Base-by-base conservation (phyloP, 2,888 invertebrate species). In the Steinernema hermaphroditum region DNA sequence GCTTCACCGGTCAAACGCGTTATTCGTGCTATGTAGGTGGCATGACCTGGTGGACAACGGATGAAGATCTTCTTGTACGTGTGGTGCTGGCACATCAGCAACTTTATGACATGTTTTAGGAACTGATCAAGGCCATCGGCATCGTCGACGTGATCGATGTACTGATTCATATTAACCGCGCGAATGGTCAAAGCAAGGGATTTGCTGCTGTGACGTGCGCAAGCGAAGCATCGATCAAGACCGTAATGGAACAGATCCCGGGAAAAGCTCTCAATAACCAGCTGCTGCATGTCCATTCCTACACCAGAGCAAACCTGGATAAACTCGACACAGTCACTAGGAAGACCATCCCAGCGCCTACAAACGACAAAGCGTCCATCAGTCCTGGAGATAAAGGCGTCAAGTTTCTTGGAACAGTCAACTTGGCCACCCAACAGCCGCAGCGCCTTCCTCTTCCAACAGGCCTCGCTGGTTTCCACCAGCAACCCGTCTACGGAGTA, bases 171-270 rank as follows among this genome's bases (percentile, higher is more conserved):
- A 32, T 62, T 12, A 62, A 62, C 16, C 29, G 34, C 29, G 32
- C 29, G 27, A 62, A 62, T 62, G 62, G 62, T 27, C 62, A 62
- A 62, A 62, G 62, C 62, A 62, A 62, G 32, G 62, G 62, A 62
- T 62, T 62, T n/a, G 62, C 62, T 32, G 27, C 12, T 16, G 62
- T 62, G 1, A 16, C 62, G 32, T 29, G 29, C 19, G 34, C 12
- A 2, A 62, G 62, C 32, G 62, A 62, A 32, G 62, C 27, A 32
- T 62, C 62, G 8, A 16, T 62, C 27, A 34, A 29, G 29, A 14
- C 2, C 29, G 1, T 62, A 4, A 27, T 24, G 32, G 62, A 29
- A 14, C 32, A 62, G 62, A 14, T 62, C 2, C 32, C 62, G 2
- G 16, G 16, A 16, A 62, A 62, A 27, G 16, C 16, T 12, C 16